phyloP scores from a whole-genome alignment of 2,113 vertebrate species.

The Pica pica region DNA sequence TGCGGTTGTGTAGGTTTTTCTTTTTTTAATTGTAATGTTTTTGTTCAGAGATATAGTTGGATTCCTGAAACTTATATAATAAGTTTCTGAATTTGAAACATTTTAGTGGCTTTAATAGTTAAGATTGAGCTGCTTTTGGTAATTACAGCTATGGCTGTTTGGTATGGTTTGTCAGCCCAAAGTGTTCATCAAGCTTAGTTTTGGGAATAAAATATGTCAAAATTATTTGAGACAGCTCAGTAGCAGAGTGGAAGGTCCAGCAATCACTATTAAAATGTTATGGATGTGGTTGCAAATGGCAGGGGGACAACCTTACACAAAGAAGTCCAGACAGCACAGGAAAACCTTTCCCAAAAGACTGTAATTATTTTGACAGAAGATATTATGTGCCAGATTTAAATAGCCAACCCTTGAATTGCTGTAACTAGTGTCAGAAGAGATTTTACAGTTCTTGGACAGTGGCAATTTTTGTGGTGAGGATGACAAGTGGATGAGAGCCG shows the following conservation, averaged over 20 bases:
- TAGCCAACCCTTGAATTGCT: not conserved
- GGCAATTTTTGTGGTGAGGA: not conserved
- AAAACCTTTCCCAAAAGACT: not conserved
- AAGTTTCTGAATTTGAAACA: not conserved
- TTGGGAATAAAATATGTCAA: not conserved
- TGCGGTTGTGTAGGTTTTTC: too few species aligned
- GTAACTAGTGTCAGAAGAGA: not conserved
- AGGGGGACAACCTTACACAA: not conserved
- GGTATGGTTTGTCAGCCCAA: not conserved
- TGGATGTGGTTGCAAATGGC: not conserved
- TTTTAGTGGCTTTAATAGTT: not conserved
- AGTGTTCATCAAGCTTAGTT: not conserved
- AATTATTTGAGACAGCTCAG: not conserved
- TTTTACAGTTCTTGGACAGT: not conserved
- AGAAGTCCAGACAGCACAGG: not conserved
- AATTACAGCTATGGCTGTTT: not conserved
- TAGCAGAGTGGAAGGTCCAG: not conserved
- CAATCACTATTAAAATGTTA: slow-evolving; percentile 15
- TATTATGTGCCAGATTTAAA: not conserved
- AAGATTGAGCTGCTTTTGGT: not conserved
- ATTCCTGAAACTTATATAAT: not conserved
- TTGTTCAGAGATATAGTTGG: not conserved
- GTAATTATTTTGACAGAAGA: not conserved
- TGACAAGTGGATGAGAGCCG: not conserved
- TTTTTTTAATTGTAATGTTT: not conserved